These are phyloP conservation scores for Venturia canescens DNA, from an alignment of 1,140 invertebrate genomes.

Conservation along the genomic window DNA sequence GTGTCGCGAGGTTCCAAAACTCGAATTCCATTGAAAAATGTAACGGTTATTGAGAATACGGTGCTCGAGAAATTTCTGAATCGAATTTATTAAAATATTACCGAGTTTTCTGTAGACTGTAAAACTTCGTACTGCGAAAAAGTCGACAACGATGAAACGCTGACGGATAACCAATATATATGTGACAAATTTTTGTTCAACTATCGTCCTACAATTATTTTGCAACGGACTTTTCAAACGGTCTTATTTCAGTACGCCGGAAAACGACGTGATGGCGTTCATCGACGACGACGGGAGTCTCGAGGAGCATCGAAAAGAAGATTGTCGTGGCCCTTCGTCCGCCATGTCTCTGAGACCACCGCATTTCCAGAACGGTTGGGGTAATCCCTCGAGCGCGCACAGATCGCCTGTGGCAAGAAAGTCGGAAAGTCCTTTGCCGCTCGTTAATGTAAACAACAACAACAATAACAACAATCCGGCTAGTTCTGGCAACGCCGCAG, in stretches of 20 bases:
- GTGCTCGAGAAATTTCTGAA: too few relatives aligned
- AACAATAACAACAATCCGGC: conserved; percentile 76
- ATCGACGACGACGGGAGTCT: conserved; percentile 74
- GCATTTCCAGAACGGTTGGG: conserved; percentile 71
- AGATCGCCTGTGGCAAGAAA: conserved; percentile 52
- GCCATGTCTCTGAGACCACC: conserved; percentile 59
- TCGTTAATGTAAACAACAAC: conserved; percentile 69
- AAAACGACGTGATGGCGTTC: conserved; percentile 76
- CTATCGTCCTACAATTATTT: neutral
- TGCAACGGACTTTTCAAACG: neutral
- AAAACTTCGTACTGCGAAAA: too few relatives aligned
- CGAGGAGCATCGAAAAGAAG: conserved; percentile 66
- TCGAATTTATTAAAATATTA: too few relatives aligned
- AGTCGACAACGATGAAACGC: too few relatives aligned
- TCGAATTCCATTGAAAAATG: too few relatives aligned
- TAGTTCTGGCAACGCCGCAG: conserved; percentile 12
- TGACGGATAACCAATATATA: too few relatives aligned
- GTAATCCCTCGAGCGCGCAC: conserved; percentile 53
- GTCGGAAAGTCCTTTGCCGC: conserved; percentile 57
- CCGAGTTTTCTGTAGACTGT: too few relatives aligned
- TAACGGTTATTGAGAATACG: too few relatives aligned
- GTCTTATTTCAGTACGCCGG: conserved; percentile 70
- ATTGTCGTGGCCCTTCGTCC: conserved; percentile 62
- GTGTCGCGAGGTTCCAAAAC: too few relatives aligned
- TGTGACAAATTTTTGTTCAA: too few relatives aligned